Evolutionary conservation across 2,113 vertebrate species (phyloP).

Genomic region (Otocyon megalotis): DNA sequence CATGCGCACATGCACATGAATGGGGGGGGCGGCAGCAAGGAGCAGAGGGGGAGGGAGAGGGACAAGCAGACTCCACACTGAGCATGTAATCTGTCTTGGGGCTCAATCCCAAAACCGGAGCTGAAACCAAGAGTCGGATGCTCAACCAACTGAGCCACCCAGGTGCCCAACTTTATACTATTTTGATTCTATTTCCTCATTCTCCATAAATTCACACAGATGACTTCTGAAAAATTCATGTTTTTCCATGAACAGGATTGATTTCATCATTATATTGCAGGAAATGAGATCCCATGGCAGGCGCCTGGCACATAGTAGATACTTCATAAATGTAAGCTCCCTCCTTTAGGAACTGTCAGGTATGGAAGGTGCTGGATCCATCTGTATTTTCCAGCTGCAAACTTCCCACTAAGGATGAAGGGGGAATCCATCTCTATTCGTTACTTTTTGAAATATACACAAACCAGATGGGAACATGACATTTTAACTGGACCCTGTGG

Average conservation of each 20-base stretch:
- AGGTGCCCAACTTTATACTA: neutral
- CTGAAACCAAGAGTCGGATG: neutral
- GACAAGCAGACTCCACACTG: neutral
- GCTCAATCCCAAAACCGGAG: neutral
- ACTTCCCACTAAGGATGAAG: neutral
- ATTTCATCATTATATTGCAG: neutral
- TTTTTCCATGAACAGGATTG: neutral
- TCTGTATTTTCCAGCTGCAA: neutral
- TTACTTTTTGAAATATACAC: neutral
- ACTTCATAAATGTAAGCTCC: neutral
- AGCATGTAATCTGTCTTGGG: accelerated
- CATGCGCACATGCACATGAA: accelerated
- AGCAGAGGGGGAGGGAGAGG: neutral
- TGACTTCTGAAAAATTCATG: neutral
- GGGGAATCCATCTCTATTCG: neutral
- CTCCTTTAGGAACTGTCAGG: neutral
- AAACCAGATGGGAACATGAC: neutral
- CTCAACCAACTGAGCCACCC: neutral
- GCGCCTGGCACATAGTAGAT: neutral
- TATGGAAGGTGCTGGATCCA: neutral
- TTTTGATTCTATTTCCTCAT: neutral
- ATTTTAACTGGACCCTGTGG: neutral
- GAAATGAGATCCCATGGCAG: neutral
- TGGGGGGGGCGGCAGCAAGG: neutral
- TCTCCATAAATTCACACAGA: neutral